Conservation (phyloP, 2,113 vertebrate species). For the Corythoichthys intestinalis region DNA sequence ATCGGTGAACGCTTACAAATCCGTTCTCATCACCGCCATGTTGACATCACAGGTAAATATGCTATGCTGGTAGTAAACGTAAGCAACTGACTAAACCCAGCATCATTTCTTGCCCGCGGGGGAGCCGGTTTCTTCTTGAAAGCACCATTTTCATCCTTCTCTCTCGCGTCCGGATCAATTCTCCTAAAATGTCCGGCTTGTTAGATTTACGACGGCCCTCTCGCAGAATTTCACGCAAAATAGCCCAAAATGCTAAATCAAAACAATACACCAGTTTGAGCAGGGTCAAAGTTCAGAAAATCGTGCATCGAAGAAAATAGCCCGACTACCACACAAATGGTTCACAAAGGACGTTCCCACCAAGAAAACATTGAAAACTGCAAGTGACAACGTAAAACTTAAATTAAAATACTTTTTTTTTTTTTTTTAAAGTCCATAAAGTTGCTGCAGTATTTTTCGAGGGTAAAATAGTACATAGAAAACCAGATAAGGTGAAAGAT, state of each 20-base stretch:
- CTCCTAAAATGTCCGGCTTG: background rate
- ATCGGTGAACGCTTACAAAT: conserved; percentile 28
- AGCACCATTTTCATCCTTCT: background rate
- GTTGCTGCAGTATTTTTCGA: no score
- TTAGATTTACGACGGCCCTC: background rate
- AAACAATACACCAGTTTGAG: conserved; percentile 56
- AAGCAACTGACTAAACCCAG: conserved; percentile 34
- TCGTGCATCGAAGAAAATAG: conserved; percentile 34
- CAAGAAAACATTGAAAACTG: no score
- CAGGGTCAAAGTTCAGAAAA: conserved; percentile 48
- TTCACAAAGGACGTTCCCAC: conserved; percentile 27
- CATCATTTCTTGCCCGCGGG: conserved; percentile 27
- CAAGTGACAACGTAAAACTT: no score
- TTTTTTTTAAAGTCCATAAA: no score
- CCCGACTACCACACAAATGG: conserved; percentile 3
- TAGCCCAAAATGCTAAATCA: conserved; percentile 33
- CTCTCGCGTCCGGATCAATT: background rate
- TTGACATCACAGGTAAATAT: conserved; percentile 53
- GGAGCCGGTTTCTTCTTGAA: background rate
- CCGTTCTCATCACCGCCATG: conserved; percentile 39
- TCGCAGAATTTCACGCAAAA: background rate
- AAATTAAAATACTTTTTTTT: no score
- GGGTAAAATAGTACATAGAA: no score
- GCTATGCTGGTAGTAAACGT: conserved; percentile 47
- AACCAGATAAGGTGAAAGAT: no score